Evolutionary conservation across 2,888 invertebrate species (phyloP).

Genomic region (Uloborus plumipes): DNA sequence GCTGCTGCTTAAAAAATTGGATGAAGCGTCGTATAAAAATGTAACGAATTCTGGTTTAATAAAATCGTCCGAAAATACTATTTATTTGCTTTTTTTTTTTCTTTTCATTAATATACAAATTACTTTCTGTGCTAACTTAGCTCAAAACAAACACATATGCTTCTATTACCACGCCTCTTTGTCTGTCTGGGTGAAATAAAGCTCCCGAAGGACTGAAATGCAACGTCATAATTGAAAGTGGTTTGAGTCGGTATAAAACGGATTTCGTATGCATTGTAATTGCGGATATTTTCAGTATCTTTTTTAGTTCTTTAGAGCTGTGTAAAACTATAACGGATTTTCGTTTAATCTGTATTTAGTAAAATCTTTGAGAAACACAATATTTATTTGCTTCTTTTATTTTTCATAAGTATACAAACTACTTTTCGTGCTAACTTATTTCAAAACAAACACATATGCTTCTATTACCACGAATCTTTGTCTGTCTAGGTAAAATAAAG

Average conservation of each 20-base stretch:
- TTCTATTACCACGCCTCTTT: constrained; percentile 3
- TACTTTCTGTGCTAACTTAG: constrained; percentile 39
- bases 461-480: constrained; percentile 1
- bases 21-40: constrained; percentile 51
- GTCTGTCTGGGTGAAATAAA: background rate
- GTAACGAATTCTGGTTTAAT: constrained; percentile 48
- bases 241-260: constrained; percentile 4
- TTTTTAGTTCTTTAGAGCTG: background rate
- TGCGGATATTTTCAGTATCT: background rate
- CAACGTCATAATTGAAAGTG: background rate
- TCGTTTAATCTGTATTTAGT: no score
- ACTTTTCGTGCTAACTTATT: constrained; percentile 39
- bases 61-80: constrained; percentile 43
- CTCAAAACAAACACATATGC: constrained; percentile 55
- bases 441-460: constrained; percentile 49
- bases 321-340: constrained; percentile 45
- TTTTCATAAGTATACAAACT: no score
- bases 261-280: background rate
- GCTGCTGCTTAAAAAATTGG: constrained; percentile 9
- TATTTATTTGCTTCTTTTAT: no score
- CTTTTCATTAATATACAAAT: constrained; percentile 63
- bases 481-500: background rate
- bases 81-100: constrained; percentile 35
- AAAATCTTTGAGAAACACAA: constrained; percentile 21
- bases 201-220: background rate